Percentiles rank a stretch among this genome's conserved stretches.
Evolutionary conservation across 2,888 invertebrate genomes (phyloP).

Genomic region (Xanthorhoe designata): DNA sequence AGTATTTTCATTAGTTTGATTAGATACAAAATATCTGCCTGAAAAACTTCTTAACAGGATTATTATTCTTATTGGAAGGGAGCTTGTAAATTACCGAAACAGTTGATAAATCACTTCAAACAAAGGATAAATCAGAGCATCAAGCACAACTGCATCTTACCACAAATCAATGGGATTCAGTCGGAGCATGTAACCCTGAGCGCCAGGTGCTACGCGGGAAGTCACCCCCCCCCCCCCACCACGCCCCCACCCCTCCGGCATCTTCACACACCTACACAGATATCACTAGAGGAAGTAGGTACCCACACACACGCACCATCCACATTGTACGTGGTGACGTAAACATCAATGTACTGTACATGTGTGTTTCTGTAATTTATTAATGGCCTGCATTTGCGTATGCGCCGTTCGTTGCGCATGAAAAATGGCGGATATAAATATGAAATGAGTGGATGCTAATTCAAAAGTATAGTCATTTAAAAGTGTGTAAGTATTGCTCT

Average conservation of each 20-base stretch:
- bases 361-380: conserved; percentile 80
- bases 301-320: conserved; percentile 50
- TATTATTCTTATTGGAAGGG: neutral
- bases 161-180: conserved; percentile 81
- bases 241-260: conserved; percentile 43
- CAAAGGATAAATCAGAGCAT: conserved; percentile 68
- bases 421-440: conserved; percentile 78
- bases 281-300: conserved; percentile 65
- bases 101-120: conserved; percentile 47
- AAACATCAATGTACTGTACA: conserved; percentile 58
- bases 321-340: conserved; percentile 57
- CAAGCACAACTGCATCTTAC: conserved; percentile 68
- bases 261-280: conserved; percentile 61
- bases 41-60: neutral
- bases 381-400: conserved; percentile 79
- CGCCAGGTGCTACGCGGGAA: conserved; percentile 85
- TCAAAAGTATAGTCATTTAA: conserved; percentile 68
- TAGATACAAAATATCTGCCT: neutral
- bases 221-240: conserved; percentile 55
- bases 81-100: conserved; percentile 9
- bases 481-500: conserved; percentile 54
- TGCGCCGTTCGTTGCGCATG: conserved; percentile 71
- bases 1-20: neutral
- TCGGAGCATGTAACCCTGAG: conserved; percentile 74
- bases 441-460: conserved; percentile 73